Percentiles rank a stretch among this genome's conserved stretches.
phyloP scores from a whole-genome alignment of 2,888 invertebrate genomes.

The Palloptera scutellata region DNA sequence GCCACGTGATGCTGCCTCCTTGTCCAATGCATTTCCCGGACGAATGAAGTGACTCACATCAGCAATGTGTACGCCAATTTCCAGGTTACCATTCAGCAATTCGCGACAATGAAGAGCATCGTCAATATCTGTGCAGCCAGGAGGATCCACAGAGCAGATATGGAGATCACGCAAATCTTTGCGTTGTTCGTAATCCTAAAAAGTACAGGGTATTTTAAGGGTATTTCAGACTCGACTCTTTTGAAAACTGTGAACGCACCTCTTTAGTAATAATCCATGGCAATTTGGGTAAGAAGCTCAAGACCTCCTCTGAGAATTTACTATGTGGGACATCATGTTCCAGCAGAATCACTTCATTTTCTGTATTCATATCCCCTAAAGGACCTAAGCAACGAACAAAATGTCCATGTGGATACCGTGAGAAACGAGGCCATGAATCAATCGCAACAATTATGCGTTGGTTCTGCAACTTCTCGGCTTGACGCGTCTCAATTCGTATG shows the following conservation, averaged over 20 bases:
- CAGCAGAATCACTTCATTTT: constrained; percentile 93
- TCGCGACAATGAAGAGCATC: constrained; percentile 92
- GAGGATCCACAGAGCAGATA: constrained; percentile 97
- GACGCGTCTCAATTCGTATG: constrained; percentile 94
- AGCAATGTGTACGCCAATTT: constrained; percentile 97
- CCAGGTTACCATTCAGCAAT: constrained; percentile 76
- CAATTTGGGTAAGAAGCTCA: constrained; percentile 86
- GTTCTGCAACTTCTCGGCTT: constrained; percentile 79
- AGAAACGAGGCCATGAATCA: constrained; percentile 94
- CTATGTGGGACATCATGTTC: constrained; percentile 98
- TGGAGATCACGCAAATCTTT: constrained; percentile 84
- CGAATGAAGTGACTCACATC: constrained; percentile 98
- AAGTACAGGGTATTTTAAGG: constrained; percentile 1
- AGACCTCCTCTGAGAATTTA: constrained; percentile 92
- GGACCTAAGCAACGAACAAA: constrained; percentile 92
- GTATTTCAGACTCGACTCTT: neutral
- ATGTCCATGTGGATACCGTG: constrained; percentile 93
- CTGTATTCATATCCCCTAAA: constrained; percentile 93
- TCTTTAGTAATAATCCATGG: constrained; percentile 89
- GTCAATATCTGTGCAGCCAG: constrained; percentile 98
- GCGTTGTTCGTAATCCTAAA: constrained; percentile 78
- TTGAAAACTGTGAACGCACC: constrained; percentile 64
- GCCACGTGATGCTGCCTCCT: constrained; percentile 90
- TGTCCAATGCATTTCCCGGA: constrained; percentile 90
- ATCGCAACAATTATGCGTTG: constrained; percentile 95